Percentiles rank a stretch among this genome's conserved stretches.
Evolutionary conservation across 1,140 invertebrate genomes (phyloP).

Genomic region (Planococcus citri): DNA sequence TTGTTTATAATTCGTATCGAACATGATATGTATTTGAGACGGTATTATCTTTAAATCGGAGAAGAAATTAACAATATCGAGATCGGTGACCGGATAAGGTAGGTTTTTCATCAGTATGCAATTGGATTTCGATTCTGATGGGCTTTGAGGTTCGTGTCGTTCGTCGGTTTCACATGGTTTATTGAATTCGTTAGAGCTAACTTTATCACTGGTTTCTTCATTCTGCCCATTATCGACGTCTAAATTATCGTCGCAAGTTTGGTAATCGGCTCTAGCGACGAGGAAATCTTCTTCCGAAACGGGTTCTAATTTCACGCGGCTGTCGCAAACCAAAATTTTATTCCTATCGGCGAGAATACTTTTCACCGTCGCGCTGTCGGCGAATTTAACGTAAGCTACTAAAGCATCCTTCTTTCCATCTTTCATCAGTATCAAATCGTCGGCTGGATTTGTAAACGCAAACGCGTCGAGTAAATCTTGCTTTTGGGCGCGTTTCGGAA

Average conservation of each 20-base stretch:
- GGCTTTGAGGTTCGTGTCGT: constrained; percentile 37
- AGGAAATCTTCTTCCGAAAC: background rate
- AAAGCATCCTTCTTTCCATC: background rate
- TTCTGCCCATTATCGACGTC: constrained; percentile 41
- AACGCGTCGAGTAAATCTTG: background rate
- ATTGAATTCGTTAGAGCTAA: constrained; percentile 46
- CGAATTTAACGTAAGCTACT: background rate
- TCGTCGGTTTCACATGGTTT: constrained; percentile 52
- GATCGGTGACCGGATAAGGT: constrained; percentile 56
- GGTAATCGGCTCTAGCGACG: background rate
- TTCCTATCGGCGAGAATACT: background rate
- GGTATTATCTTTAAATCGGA: constrained; percentile 60
- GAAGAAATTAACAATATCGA: constrained; percentile 69
- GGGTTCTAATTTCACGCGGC: background rate
- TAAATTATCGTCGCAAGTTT: constrained; percentile 35
- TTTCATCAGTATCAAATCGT: background rate
- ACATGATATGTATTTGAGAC: constrained; percentile 60
- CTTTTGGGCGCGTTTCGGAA: background rate
- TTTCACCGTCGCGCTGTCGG: background rate
- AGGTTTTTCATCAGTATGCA: constrained; percentile 61
- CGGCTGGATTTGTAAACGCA: background rate
- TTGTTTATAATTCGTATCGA: constrained; percentile 50
- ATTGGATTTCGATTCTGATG: constrained; percentile 34
- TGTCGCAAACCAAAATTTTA: background rate
- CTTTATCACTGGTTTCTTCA: constrained; percentile 46